phyloP scores from a whole-genome alignment of 2,888 invertebrate species.

The Melolontha melolontha region DNA sequence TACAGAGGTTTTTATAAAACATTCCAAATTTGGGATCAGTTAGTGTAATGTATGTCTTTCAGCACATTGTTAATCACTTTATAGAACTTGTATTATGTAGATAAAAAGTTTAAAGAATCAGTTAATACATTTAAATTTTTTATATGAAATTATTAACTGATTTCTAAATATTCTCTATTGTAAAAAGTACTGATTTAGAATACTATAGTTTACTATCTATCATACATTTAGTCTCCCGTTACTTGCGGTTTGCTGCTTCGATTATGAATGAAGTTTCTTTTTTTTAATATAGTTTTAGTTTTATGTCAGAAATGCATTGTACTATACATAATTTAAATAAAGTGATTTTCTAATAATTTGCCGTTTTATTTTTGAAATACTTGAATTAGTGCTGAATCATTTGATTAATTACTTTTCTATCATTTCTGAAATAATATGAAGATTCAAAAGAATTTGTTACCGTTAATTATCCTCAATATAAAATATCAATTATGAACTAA shows the following conservation, averaged over 20 bases:
- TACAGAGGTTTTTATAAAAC: constrained; percentile 22
- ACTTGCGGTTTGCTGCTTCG: constrained; percentile 44
- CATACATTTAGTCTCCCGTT: constrained; percentile 49
- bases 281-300: constrained; percentile 51
- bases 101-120: constrained; percentile 26
- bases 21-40: constrained; percentile 38
- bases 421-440: too few species aligned
- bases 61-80: constrained; percentile 50
- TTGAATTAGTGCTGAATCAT: too few species aligned
- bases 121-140: constrained; percentile 20
- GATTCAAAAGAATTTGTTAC: too few species aligned
- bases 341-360: constrained; percentile 49
- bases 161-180: constrained; percentile 52
- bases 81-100: constrained; percentile 31
- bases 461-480: too few species aligned
- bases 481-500: too few species aligned
- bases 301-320: constrained; percentile 50
- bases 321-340: constrained; percentile 53
- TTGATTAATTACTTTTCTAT: too few species aligned
- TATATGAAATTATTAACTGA: constrained; percentile 25
- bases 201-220: constrained; percentile 45
- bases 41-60: constrained; percentile 49
- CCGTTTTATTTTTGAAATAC: neutral
- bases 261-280: constrained; percentile 40
- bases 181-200: constrained; percentile 65